Evolutionary conservation across 2,113 vertebrate species (phyloP).

Genomic region (Pterocles orientalis): DNA sequence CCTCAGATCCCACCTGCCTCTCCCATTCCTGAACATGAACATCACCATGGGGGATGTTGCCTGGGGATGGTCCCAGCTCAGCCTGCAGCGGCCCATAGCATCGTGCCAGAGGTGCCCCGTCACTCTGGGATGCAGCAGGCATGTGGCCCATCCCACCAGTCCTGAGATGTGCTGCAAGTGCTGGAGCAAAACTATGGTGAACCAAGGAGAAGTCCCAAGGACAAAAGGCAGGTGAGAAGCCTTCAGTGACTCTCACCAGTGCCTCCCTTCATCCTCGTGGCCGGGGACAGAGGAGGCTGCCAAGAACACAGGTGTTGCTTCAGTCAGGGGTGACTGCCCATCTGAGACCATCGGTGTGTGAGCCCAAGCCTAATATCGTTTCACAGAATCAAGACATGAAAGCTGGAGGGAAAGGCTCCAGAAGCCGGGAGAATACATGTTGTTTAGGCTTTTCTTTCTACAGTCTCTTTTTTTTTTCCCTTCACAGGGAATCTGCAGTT

Average conservation of each 20-base stretch:
- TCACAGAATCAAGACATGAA: neutral
- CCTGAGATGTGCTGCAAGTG: neutral
- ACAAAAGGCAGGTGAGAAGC: neutral
- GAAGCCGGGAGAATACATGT: neutral
- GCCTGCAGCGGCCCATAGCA: neutral
- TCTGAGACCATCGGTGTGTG: fast-evolving
- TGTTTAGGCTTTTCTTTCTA: neutral
- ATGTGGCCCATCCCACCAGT: neutral
- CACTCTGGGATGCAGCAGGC: neutral
- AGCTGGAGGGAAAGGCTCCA: neutral
- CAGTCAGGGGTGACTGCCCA: neutral
- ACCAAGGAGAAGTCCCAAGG: neutral
- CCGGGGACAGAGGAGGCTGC: neutral
- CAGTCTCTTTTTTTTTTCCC: neutral
- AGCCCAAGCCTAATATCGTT: neutral
- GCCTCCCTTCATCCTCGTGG: neutral
- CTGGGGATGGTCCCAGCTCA: neutral
- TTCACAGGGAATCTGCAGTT: neutral
- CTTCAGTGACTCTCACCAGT: neutral
- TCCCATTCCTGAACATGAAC: fast-evolving
- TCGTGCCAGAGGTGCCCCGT: neutral
- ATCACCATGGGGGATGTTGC: neutral
- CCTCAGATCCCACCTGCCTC: neutral
- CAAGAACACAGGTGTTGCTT: neutral
- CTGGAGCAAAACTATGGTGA: neutral